Evolutionary conservation across 2,888 invertebrate genomes (phyloP), one percentile per base, ranked within the genome.

Genomic region (Melipona beecheii): DNA sequence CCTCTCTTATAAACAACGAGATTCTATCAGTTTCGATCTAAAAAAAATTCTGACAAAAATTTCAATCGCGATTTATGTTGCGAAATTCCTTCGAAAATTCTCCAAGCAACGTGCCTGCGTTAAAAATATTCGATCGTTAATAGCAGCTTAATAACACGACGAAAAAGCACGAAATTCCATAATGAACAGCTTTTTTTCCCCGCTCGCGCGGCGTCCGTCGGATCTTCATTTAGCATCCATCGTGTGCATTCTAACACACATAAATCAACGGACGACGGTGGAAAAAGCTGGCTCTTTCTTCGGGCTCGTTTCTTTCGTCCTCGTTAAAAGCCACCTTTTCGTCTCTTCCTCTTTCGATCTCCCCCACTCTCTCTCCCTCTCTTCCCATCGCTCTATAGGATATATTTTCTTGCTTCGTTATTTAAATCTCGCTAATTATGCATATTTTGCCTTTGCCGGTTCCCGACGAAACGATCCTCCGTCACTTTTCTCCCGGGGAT

Each of bases 371-470:
- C 52, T 21, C 52, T 52, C 52, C 21, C 52, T 52, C 52, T 52
- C 19, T 17, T 19, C 52, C 19, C 6, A 17, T 17, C 19, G 9
- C 6, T 52, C 52, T 21, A 19, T n/a, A 5, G 68, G 56, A 43
- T 24, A 27, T 71, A 75, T 69, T 60, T 82, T 77, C 70, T 78
- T 78, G 79, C 81, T 69, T 84, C 84, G 81, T 89, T 90, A 89
- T 86, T 77, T 86, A 87, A 88, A 69, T 82, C 71, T 58, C 76
- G 75, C 85, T 89, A 90, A 90, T 90, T 90, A 90, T 86, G 88
- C 86, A 85, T 84, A 88, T 87, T 84, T 83, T 75, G 83, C 82
- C 64, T 85, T 85, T 75, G 74, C 80, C 78, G 36, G 78, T 83
- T 75, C 24, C 75, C 85, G 80, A 89, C 86, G 85, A 85, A 89